Conservation (phyloP, 2,797 vertebrate genomes). For the Odontamblyopus lacepedii region DNA sequence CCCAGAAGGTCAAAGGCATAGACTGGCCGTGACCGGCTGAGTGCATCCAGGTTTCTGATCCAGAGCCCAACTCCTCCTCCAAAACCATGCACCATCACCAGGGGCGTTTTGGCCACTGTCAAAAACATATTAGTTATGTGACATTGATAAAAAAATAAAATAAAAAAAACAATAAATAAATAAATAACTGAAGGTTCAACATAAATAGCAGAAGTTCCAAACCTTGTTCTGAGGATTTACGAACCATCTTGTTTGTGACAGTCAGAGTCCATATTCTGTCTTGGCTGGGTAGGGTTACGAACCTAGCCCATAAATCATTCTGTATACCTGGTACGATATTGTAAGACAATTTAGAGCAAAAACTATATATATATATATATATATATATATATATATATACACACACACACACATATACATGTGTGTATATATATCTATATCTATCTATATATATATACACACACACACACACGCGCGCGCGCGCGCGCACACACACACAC, state of each 20-base stretch:
- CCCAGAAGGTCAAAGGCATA: conserved; percentile 89
- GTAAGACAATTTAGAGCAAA: not conserved
- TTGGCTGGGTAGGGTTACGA: conserved; percentile 85
- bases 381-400: no score
- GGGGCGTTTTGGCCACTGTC: conserved; percentile 74
- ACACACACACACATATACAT: no score
- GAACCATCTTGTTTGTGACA: conserved; percentile 68
- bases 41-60: conserved; percentile 86
- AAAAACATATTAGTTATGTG: not conserved
- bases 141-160: not conserved
- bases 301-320: conserved; percentile 86
- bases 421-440: no score
- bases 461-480: no score
- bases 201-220: not conserved
- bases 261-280: conserved; percentile 89
- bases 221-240: conserved; percentile 60
- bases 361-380: no score
- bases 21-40: conserved; percentile 77
- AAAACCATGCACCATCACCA: conserved; percentile 93
- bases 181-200: no score
- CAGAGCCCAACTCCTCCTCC: conserved; percentile 90
- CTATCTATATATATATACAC: no score
- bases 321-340: conserved; percentile 77
- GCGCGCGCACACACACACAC: no score
- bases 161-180: not conserved